phyloP scores from a whole-genome alignment of 2,113 vertebrate genomes.

The Dasyornis broadbenti region DNA sequence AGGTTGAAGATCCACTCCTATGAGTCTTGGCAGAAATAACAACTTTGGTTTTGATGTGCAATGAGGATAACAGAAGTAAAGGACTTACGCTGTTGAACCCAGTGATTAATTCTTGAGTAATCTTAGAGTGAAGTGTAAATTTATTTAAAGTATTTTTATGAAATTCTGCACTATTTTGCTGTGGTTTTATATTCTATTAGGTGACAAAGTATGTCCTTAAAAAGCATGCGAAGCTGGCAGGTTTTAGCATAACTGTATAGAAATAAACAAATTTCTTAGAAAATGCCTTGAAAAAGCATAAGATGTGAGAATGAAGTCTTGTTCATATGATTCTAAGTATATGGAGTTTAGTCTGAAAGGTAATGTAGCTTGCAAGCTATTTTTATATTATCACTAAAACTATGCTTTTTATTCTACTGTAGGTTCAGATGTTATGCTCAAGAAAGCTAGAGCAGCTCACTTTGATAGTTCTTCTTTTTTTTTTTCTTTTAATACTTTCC shows the following conservation, averaged over 20 bases:
- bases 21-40: background rate
- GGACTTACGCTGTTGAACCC: background rate
- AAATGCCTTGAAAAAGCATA: background rate
- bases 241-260: conserved; percentile 3
- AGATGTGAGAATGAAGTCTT: background rate
- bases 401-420: background rate
- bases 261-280: background rate
- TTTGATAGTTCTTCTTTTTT: background rate
- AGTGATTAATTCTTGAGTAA: background rate
- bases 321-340: background rate
- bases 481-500: background rate
- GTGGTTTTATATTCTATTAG: background rate
- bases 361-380: conserved; percentile 7
- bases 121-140: conserved; percentile 16
- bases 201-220: background rate
- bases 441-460: background rate
- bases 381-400: conserved; percentile 17
- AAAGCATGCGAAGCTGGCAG: background rate
- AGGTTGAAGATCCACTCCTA: background rate
- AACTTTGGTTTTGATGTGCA: background rate
- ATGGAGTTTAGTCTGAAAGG: background rate
- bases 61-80: background rate
- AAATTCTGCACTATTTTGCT: background rate
- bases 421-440: background rate
- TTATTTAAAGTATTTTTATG: conserved; percentile 40